phyloP scores from a whole-genome alignment of 2,888 invertebrate genomes.

The Aromia moschata region DNA sequence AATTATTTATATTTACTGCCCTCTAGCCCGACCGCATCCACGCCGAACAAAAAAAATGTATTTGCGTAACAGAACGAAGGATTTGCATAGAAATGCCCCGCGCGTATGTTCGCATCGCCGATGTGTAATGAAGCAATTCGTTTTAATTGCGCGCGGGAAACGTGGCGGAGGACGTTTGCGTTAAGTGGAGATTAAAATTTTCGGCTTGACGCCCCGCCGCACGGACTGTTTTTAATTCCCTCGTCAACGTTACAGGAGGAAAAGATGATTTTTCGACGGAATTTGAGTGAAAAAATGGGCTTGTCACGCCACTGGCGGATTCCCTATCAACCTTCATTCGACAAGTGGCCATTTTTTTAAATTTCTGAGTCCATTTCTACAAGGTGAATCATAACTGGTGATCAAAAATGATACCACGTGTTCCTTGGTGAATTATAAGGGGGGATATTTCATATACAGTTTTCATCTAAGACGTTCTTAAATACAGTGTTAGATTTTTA shows the following conservation, averaged over 20 bases:
- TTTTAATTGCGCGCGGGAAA: conserved; percentile 19
- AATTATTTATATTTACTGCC: conserved; percentile 1
- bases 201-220: conserved; percentile 10
- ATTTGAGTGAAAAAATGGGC: too few relatives aligned
- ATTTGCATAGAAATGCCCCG: conserved; percentile 17
- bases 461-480: too few relatives aligned
- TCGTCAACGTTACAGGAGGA: conserved; percentile 13
- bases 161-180: conserved; percentile 19
- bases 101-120: conserved; percentile 16
- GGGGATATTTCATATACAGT: too few relatives aligned
- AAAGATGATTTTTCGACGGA: conserved; percentile 24
- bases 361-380: too few relatives aligned
- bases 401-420: too few relatives aligned
- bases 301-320: too few relatives aligned
- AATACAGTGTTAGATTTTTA: too few relatives aligned
- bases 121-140: conserved; percentile 28
- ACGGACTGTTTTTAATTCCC: conserved; percentile 21
- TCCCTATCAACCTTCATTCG: too few relatives aligned
- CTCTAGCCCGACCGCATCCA: conserved; percentile 3
- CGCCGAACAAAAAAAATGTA: too few relatives aligned
- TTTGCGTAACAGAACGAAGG: conserved; percentile 12
- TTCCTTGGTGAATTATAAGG: too few relatives aligned
- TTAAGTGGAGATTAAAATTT: conserved; percentile 25
- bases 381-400: too few relatives aligned
- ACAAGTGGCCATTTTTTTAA: too few relatives aligned